Evolutionary conservation across 2,888 invertebrate species (phyloP), one percentile per base, ranked within the genome.

Genomic region (Ennomos fuscantarius): DNA sequence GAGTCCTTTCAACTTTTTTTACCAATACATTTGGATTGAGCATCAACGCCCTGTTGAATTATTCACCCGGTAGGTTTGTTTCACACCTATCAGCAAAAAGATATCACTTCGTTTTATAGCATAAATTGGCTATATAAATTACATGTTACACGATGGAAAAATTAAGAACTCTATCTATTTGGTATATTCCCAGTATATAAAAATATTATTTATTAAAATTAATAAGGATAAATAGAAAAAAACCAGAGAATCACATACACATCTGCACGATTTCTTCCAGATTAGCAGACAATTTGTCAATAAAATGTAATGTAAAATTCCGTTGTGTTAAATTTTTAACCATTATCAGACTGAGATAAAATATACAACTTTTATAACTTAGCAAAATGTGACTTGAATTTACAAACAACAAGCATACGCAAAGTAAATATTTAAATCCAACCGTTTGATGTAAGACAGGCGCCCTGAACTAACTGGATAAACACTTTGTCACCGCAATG

Each of bases 401-500:
- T 39, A 11, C 40, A 45, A 32, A n/a, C 40, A 24, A 40, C 33
- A 6, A 45, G 12, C 32, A 35, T 42, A 31, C 37, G 35, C 6
- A 24, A 43, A 34, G 47, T 47, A 37, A 10, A 37, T 42, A n/a
- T 13, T 32, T 53, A 39, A 47, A 39, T 41, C 48, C 48, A 59
- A 41, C 39, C 40, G 46, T 49, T 43, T 51, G 41, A 52, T 47
- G 33, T 34, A 49, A 58, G 24, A 31, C 44, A 43, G 33, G 39
- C 44, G 13, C 40, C n/a, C 31, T 55, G 40, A 50, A 50, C 55
- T 55, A 51, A 31, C 10, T 33, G 47, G 32, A 59, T 63, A 66
- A 66, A 60, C 60, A 68, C 60, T 64, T 57, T 63, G 58, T 62
- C 62, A 55, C 52, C 46, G 51, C 47, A 60, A n/a, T 56, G 70